Evolutionary conservation across 2,113 vertebrate species (phyloP), one percentile per base, ranked within the genome.

Genomic region (Apteryx mantelli): DNA sequence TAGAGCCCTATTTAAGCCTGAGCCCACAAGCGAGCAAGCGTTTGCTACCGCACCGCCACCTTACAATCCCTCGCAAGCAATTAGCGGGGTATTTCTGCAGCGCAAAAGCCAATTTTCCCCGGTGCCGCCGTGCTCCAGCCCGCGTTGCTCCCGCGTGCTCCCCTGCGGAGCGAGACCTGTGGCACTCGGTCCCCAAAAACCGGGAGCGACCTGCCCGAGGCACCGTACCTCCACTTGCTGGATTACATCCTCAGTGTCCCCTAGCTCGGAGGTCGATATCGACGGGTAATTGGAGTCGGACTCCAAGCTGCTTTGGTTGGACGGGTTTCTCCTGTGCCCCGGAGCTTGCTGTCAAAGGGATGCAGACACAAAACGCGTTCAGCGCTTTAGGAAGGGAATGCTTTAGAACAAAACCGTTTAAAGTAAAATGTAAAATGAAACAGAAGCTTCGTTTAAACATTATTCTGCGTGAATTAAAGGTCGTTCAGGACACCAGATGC

Each of bases 201-300:
- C 30, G 6, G 56, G 30, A 60, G 32, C 10, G 32, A 34, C 30
- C 10, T 9, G 36, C 38, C 58, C 5, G 0, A 20, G 95, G 95
- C 12, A 5, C 74, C 7, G 11, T 98, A 99, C 99, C 97, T 99
- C 99, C 96, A 99, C 98, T 95, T 98, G 98, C 71, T 99, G 99
- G 15, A 99, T 98, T 26, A 98, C 91, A 36, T 99, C 99, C 63
- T 99, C 99, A 0, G 99, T 98, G 97, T 99, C 99, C 90, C 99
- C 99, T 0, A 98, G 96, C 95, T 99, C 99, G 1, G 99, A 99
- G 7, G 98, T 98, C 75, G 98, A 99, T 86, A 99, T 82, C 20
- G 99, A 99, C 0, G 99, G 98, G 93, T 99, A 99, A 81, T 99
- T 99, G 8, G 99, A 99, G 95, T 99, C 99, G 0, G 99, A 99